Conservation (phyloP, 92 coral and sea anemone genomes). For the Umimayanthus chanpuru region DNA sequence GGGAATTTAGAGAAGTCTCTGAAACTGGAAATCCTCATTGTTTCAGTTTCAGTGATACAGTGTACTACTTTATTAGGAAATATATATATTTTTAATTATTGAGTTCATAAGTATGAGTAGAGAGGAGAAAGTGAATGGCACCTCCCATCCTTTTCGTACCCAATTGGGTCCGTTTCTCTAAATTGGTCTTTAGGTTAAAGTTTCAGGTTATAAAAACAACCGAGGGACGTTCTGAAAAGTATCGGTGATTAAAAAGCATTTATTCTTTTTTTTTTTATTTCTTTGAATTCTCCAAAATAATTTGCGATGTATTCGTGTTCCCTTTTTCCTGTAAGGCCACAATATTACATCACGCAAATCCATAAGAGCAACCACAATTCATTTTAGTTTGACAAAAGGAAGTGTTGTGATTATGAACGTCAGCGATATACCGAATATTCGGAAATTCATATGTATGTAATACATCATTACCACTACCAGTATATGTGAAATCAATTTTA, state of each 20-base stretch:
- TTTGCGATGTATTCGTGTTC: no score
- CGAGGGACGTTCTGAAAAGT: neutral
- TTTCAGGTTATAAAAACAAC: no score
- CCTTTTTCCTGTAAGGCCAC: neutral
- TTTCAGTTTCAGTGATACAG: no score
- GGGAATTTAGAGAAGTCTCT: no score
- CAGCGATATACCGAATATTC: neutral
- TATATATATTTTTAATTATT: no score
- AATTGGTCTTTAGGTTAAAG: neutral
- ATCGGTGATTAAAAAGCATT: neutral
- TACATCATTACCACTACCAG: no score
- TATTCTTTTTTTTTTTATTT: no score
- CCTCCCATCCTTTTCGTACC: neutral
- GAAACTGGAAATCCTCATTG: no score
- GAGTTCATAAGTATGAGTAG: no score
- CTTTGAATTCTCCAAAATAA: neutral
- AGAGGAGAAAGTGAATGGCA: neutral
- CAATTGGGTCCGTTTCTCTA: neutral
- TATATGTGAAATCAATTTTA: no score
- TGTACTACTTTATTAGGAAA: no score
- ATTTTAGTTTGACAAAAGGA: neutral
- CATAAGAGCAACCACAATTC: neutral
- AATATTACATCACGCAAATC: neutral
- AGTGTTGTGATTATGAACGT: neutral
- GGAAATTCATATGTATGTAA: no score